Base-by-base conservation (phyloP, 2,113 vertebrate species). In the Python bivittatus region DNA sequence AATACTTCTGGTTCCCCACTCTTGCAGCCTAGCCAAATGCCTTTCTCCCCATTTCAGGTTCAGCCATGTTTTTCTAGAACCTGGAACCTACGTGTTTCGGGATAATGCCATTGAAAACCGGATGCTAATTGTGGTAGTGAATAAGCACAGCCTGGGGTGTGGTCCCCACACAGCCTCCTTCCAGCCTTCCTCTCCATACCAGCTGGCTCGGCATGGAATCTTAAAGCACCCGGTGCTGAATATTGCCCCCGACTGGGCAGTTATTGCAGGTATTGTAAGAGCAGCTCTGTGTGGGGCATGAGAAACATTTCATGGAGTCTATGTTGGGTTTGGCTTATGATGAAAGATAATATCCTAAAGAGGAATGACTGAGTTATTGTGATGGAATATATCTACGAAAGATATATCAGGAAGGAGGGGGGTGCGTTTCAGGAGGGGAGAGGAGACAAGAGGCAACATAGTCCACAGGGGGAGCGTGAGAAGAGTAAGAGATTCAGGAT, bases 31-130 rank as follows among this genome's bases (percentile, higher is more conserved):
- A 79, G 33, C 6, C 2, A 6, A 58, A 15, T 60, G 20, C 57
- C 11, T 0, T 1, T 72, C 5, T 22, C 5, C 79, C 52, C 2
- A 23, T 4, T 94, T 38, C 54, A 99, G 99, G 97, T 99, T 99
- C 97, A 98, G 98, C 11, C 98, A 99, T 44, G 97, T 98, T 95
- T 99, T 99, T 95, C 96, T 98, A 60, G 98, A 99, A 44, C 95
- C 97, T 0, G 99, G 99, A 23, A 99, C 98, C 0, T 99, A 98
- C 0, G 98, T 99, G 57, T 98, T 99, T 95, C 94, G 95, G 92
- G 99, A 99, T 94, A 99, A 96, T 0, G 97, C 95, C 0, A 17
- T 97, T 13, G 96, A 98, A 1, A 98, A 99, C 4, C 97, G 94
- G 95, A 97, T 98, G 29, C 72, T 98, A 1, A 97, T 99, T 10